Percentiles rank a stretch among this genome's conserved stretches.
Evolutionary conservation across 2,888 invertebrate genomes (phyloP).

Genomic region (Volucella inanis): DNA sequence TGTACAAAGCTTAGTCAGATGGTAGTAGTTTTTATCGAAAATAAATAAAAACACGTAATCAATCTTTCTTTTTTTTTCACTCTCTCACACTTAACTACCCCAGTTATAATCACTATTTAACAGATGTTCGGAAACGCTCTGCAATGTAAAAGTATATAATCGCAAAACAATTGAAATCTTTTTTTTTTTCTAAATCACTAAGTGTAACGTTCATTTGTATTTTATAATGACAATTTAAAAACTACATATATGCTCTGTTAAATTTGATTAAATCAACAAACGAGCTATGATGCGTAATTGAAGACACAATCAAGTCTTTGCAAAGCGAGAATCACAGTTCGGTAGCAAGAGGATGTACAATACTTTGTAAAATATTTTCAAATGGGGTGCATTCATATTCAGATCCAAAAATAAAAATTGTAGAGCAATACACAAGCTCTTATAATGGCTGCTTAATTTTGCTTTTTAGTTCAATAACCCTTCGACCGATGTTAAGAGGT

Average conservation of each 20-base stretch:
- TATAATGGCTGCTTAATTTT: slow-evolving; percentile 13
- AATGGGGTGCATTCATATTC: slow-evolving; percentile 66
- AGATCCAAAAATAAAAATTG: slow-evolving; percentile 70
- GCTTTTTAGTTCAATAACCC: slow-evolving; percentile 72
- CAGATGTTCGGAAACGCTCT: background rate
- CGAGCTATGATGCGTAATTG: slow-evolving; percentile 39
- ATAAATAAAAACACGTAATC: slow-evolving; percentile 46
- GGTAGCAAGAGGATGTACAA: slow-evolving; percentile 32
- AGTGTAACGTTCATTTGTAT: too few relatives aligned
- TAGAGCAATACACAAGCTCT: slow-evolving; percentile 23
- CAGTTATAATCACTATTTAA: too few relatives aligned
- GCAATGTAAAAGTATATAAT: slow-evolving; percentile 23
- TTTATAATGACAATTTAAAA: too few relatives aligned
- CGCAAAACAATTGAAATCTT: slow-evolving; percentile 34
- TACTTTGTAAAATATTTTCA: slow-evolving; percentile 37
- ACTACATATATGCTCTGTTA: slow-evolving; percentile 35
- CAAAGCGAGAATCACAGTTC: slow-evolving; percentile 26
- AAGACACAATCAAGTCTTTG: slow-evolving; percentile 52
- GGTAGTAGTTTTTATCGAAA: slow-evolving; percentile 37
- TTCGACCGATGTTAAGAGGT: slow-evolving; percentile 31
- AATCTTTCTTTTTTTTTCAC: too few relatives aligned
- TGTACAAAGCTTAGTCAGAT: slow-evolving; percentile 40
- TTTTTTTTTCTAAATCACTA: slow-evolving; percentile 42
- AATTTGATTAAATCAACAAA: slow-evolving; percentile 50
- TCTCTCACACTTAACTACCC: too few relatives aligned